A percentile compares a stretch with the other conserved stretches of the same genome.
Conservation (phyloP, 2,888 invertebrate species). For the Mylabris sibirica region DNA sequence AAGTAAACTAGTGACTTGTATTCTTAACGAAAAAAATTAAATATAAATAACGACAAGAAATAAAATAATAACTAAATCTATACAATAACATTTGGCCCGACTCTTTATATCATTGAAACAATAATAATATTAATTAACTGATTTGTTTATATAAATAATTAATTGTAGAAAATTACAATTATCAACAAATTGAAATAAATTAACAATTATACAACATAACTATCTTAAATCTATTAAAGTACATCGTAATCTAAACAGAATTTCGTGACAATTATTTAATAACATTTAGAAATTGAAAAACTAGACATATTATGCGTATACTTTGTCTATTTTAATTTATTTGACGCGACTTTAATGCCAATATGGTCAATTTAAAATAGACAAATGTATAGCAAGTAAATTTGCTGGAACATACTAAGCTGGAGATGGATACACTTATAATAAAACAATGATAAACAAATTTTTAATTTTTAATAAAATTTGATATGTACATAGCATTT, state of each 20-base stretch:
- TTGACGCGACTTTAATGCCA: neutral
- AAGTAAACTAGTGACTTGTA: conserved; percentile 14
- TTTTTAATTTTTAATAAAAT: conserved; percentile 19
- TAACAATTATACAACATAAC: conserved; percentile 19
- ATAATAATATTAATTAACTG: conserved; percentile 22
- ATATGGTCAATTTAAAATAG: neutral
- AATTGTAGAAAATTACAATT: conserved; percentile 8
- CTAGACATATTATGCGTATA: conserved; percentile 30
- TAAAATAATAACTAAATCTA: conserved; percentile 24
- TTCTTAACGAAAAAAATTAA: neutral
- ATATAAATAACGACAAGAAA: conserved; percentile 10
- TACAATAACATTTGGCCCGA: conserved; percentile 37
- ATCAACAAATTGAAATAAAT: conserved; percentile 24
- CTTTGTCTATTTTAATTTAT: neutral
- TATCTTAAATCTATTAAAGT: neutral
- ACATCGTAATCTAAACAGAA: neutral
- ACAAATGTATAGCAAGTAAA: neutral
- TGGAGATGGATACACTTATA: conserved; percentile 8
- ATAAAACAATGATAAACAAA: conserved; percentile 19
- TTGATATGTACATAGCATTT: conserved; percentile 28
- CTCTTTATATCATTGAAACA: conserved; percentile 30
- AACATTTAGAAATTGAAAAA: conserved; percentile 45
- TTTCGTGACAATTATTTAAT: conserved; percentile 43
- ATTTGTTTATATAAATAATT: too few species aligned
- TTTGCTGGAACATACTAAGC: neutral